Evolutionary conservation across 2,797 vertebrate genomes (phyloP).

Genomic region (Poecilia velifera): DNA sequence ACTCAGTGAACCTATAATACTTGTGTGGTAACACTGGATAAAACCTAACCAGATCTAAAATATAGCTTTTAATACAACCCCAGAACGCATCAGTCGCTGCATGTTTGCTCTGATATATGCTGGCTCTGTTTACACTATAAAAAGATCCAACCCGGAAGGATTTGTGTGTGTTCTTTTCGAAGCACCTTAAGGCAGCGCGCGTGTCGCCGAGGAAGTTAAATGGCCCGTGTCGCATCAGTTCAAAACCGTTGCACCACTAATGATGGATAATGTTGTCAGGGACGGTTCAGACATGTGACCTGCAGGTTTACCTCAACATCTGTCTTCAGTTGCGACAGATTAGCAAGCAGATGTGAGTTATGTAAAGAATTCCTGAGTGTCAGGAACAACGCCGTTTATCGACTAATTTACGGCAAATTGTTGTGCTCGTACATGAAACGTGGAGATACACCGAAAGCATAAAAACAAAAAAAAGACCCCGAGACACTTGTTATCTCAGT

Average conservation of each 20-base stretch:
- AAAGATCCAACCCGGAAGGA: conserved; percentile 2
- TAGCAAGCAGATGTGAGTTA: conserved; percentile 22
- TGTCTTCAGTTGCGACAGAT: conserved; percentile 22
- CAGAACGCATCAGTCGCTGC: not conserved
- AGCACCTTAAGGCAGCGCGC: conserved; percentile 27
- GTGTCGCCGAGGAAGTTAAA: conserved; percentile 5
- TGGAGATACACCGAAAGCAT: not conserved
- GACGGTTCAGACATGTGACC: conserved; percentile 26
- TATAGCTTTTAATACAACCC: not conserved
- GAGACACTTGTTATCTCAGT: not conserved
- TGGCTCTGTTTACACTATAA: conserved; percentile 15
- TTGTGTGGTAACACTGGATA: not conserved
- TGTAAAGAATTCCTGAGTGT: conserved; percentile 4
- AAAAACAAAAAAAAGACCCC: not conserved
- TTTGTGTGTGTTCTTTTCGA: conserved; percentile 26
- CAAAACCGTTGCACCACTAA: conserved; percentile 10
- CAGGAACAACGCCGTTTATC: not conserved
- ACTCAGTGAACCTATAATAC: not conserved
- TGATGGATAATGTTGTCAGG: conserved; percentile 30
- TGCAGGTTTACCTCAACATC: conserved; percentile 25
- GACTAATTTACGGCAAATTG: conserved; percentile 9
- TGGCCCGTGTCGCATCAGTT: conserved; percentile 23
- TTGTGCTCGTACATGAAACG: conserved; percentile 3
- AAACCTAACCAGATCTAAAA: not conserved
- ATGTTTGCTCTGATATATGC: conserved; percentile 14